Evolutionary conservation across 2,888 invertebrate species (phyloP).

Genomic region (Nymphalis urticae): DNA sequence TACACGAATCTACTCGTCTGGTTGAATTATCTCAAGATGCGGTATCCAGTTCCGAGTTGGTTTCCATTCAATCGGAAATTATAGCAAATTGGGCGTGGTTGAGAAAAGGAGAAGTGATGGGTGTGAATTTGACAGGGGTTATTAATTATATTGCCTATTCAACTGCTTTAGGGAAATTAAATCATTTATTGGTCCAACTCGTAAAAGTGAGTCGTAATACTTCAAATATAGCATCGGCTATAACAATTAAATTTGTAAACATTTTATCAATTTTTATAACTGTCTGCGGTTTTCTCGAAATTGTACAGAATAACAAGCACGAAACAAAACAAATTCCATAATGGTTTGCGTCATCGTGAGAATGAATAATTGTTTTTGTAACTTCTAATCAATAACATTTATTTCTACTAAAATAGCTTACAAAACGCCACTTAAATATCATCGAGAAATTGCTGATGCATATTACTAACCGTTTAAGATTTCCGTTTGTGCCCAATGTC

Average conservation of each 20-base stretch:
- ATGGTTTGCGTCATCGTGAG: no score
- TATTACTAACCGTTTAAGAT: no score
- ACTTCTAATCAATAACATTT: no score
- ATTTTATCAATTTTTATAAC: no score
- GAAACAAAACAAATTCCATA: background rate
- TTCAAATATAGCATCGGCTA: background rate
- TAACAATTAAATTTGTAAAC: no score
- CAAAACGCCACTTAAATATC: no score
- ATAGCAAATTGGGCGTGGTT: conserved; percentile 48
- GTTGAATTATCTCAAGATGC: conserved; percentile 30
- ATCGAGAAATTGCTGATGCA: no score
- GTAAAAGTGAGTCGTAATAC: background rate
- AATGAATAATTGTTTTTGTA: no score
- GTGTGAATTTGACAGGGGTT: conserved; percentile 71
- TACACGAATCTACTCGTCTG: conserved; percentile 21
- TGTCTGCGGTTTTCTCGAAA: background rate
- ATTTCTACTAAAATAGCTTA: no score
- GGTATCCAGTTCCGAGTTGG: conserved; percentile 32
- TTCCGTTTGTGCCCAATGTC: no score
- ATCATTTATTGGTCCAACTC: conserved; percentile 15
- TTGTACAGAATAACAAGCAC: background rate
- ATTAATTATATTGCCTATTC: conserved; percentile 70
- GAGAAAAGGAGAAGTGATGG: conserved; percentile 50
- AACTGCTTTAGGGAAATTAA: conserved; percentile 7
- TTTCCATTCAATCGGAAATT: conserved; percentile 48